Conservation (phyloP, 2,888 invertebrate species). For the Aleiodes testaceus region DNA sequence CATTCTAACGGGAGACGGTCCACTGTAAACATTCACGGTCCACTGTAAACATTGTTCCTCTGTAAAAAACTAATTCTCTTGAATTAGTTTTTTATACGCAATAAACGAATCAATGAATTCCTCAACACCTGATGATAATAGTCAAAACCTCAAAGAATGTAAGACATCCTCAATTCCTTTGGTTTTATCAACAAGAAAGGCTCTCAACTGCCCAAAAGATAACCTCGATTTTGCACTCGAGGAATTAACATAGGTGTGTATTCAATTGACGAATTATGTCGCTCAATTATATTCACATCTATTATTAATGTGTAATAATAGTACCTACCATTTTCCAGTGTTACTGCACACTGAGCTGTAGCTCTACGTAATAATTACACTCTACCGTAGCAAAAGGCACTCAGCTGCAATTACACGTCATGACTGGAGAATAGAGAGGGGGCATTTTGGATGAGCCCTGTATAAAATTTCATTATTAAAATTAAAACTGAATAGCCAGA, state of each 20-base stretch:
- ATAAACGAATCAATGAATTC: background rate
- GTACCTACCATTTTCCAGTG: constrained; percentile 4
- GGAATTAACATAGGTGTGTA: constrained; percentile 40
- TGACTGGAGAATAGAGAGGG: background rate
- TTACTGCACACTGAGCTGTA: constrained; percentile 8
- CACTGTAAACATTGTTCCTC: background rate
- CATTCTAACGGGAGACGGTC: background rate
- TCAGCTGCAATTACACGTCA: constrained; percentile 38
- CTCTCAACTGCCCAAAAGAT: no score
- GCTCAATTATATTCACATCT: constrained; percentile 54
- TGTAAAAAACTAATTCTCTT: no score
- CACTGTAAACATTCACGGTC: background rate
- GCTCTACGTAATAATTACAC: constrained; percentile 29
- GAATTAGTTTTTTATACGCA: background rate
- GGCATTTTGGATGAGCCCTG: constrained; percentile 17
- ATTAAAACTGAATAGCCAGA: constrained; percentile 15
- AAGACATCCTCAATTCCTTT: no score
- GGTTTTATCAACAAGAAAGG: no score
- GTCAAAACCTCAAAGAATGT: no score
- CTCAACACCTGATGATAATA: no score
- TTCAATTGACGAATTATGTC: constrained; percentile 52
- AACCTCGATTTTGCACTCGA: no score
- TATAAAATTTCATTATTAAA: constrained; percentile 29
- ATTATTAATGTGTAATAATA: constrained; percentile 15
- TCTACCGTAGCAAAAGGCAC: constrained; percentile 16